phyloP scores from a whole-genome alignment of 1,140 invertebrate genomes.

The Ylistrum balloti region DNA sequence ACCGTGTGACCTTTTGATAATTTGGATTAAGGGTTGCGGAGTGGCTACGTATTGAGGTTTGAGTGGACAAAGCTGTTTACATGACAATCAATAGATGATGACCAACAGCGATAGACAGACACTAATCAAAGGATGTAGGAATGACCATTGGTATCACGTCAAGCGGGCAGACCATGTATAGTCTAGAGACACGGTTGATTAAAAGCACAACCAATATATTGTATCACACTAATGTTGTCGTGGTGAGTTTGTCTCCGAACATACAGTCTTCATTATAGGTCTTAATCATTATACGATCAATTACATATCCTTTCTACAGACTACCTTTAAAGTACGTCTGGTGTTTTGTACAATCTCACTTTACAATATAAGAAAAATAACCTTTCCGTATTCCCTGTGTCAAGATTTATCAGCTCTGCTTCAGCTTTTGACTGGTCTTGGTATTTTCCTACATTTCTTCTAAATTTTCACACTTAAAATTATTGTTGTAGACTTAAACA shows the following conservation, averaged over 20 bases:
- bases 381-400: no score
- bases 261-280: not conserved
- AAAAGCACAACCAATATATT: slow-evolving; percentile 6
- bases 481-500: no score
- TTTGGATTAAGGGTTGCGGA: not conserved
- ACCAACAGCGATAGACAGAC: slow-evolving; percentile 1
- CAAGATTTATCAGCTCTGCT: no score
- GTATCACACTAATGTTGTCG: not conserved
- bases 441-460: no score
- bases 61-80: not conserved
- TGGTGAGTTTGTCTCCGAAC: not conserved
- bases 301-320: not conserved
- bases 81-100: not conserved
- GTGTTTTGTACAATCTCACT: no score
- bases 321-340: no score
- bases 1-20: not conserved
- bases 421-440: no score
- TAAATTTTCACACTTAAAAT: no score
- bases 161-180: not conserved
- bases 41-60: not conserved
- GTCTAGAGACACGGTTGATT: not conserved
- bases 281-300: not conserved
- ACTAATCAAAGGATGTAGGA: not conserved
- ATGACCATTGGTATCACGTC: not conserved
- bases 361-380: no score